Evolutionary conservation across 2,888 invertebrate species (phyloP), one percentile per base, ranked within the genome.

Genomic region (Notocelia uddmanniana): DNA sequence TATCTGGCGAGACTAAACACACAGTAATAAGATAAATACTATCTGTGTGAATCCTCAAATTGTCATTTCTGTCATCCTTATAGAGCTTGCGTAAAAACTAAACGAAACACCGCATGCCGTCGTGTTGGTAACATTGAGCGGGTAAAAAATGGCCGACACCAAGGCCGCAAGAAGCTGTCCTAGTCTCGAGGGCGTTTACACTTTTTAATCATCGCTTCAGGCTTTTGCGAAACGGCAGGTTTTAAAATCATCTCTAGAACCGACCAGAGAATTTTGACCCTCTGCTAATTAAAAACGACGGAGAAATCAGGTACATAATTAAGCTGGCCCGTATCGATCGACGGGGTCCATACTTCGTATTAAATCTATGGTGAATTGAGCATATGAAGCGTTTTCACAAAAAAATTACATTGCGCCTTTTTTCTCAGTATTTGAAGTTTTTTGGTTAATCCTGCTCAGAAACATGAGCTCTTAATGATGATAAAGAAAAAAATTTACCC

Each of bases 101-200:
- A 87, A 85, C 78, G 82, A 81, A 83, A 88, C 86, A 86, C 83
- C 80, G 83, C 86, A 84, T 83, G 88, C 87, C 88, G 86, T 85
- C 87, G 84, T 85, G 88, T 85, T 89, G 91, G 92, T 87, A 92
- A 91, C 93, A 92, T 90, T 91, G 92, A 91, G 83, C 89, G 89
- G 87, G 89, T 85, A 88, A 90, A 91, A 92, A 84, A 92, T 91
- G 91, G 91, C 90, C 88, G 89, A 83, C 85, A 76, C 81, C 92
- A 93, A 93, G 93, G 93, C 92, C 93, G 82, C 84, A 85, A 89
- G 90, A 91, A 90, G 92, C 90, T 91, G 93, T 92, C 92, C 91
- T 92, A 93, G 92, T 91, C 91, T 88, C 82, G 91, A 92, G 91
- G 89, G 90, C 91, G 88, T 90, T 90, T 88, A 90, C 88, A 88